A percentile compares a stretch with the other conserved stretches of the same genome.
Evolutionary conservation across 2,888 invertebrate genomes (phyloP).

Genomic region (Aphodius sticticus): DNA sequence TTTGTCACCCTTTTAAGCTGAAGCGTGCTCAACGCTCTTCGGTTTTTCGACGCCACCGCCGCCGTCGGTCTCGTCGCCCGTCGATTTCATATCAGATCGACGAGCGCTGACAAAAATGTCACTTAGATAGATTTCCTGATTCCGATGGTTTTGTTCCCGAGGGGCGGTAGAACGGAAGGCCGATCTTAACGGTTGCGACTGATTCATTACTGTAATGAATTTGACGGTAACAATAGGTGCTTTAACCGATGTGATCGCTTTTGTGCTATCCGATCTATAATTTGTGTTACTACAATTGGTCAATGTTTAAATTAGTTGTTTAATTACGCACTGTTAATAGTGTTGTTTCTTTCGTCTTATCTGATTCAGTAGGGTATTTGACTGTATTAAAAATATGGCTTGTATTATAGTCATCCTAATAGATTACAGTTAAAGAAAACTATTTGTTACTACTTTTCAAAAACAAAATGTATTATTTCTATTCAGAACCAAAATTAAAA

Average conservation of each 20-base stretch:
- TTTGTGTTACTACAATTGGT: background rate
- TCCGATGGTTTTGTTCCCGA: background rate
- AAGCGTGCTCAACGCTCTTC: background rate
- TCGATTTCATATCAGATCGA: conserved; percentile 15
- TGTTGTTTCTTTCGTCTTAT: no score
- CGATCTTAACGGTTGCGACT: background rate
- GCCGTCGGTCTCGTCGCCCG: background rate
- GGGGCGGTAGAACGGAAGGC: background rate
- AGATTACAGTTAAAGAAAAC: no score
- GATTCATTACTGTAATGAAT: conserved; percentile 4
- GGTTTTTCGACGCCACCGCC: background rate
- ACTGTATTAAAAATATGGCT: no score
- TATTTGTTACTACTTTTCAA: no score
- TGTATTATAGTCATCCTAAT: no score
- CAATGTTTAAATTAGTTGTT: no score
- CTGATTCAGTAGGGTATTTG: no score
- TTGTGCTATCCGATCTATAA: background rate
- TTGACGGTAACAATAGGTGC: background rate
- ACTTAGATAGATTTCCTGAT: conserved; percentile 25
- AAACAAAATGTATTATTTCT: no score
- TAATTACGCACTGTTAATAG: no score
- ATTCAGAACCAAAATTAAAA: no score
- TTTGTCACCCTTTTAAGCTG: conserved; percentile 12
- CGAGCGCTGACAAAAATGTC: conserved; percentile 16
- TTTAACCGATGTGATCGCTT: background rate